Evolutionary conservation across 1,140 invertebrate species (phyloP).

Genomic region (Lepidostoma basale): DNA sequence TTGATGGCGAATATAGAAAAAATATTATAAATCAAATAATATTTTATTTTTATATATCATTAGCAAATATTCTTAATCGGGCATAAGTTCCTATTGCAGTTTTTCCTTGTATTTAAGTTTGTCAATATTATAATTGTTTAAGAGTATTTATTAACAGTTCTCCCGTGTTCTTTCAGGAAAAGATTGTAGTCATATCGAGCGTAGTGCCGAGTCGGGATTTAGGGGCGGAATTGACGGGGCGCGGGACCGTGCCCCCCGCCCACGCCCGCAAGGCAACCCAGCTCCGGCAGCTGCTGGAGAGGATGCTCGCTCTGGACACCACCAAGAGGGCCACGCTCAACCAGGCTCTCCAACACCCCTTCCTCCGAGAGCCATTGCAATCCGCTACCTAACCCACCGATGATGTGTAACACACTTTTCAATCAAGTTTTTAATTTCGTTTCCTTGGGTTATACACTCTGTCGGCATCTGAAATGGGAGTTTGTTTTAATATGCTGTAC

Average conservation of each 20-base stretch:
- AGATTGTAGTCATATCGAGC: constrained; percentile 92
- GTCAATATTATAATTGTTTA: too few species aligned
- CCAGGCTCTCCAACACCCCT: constrained; percentile 93
- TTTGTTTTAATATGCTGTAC: too few species aligned
- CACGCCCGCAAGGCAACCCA: constrained; percentile 90
- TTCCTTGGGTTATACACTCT: too few species aligned
- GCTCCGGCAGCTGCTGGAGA: constrained; percentile 92
- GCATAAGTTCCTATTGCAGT: too few species aligned
- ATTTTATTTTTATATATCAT: too few species aligned
- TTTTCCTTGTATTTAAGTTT: too few species aligned
- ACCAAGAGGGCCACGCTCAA: constrained; percentile 91
- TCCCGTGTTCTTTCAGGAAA: constrained; percentile 92
- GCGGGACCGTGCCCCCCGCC: constrained; percentile 78
- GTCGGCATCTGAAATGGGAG: too few species aligned
- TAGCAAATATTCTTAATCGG: too few species aligned
- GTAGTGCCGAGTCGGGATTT: constrained; percentile 87
- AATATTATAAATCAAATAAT: too few species aligned
- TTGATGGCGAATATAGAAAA: too few species aligned
- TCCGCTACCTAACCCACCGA: constrained; percentile 10
- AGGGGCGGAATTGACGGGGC: constrained; percentile 83
- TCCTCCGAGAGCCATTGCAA: constrained; percentile 91
- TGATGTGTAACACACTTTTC: constrained; percentile 32
- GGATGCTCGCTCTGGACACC: constrained; percentile 92
- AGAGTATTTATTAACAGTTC: too few species aligned
- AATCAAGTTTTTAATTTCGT: too few species aligned